A percentile compares a stretch with the other conserved stretches of the same genome.
Evolutionary conservation across 2,888 invertebrate species (phyloP).

Genomic region (Dicyrtoma fusca): DNA sequence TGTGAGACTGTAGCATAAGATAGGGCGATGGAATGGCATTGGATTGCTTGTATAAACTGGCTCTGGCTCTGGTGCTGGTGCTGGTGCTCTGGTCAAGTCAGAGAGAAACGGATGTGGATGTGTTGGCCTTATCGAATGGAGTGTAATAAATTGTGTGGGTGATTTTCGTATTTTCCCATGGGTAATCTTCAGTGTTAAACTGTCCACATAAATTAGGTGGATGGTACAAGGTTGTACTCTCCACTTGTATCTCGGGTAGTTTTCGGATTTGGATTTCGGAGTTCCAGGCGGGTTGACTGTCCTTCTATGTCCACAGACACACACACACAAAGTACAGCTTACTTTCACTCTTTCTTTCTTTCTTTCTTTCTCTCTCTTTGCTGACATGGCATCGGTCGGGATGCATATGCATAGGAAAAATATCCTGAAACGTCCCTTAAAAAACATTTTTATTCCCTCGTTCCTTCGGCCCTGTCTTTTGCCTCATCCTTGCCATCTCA

Average conservation of each 20-base stretch:
- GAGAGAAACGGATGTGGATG: not conserved
- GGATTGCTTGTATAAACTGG: no score
- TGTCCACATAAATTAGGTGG: conserved; percentile 33
- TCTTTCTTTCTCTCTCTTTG: no score
- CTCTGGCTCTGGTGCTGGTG: no score
- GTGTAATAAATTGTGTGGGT: conserved; percentile 28
- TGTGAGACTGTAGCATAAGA: no score
- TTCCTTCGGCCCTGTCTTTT: not conserved
- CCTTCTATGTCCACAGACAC: no score
- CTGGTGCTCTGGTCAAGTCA: not conserved
- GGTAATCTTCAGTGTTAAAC: conserved; percentile 34
- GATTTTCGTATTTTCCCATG: conserved; percentile 36
- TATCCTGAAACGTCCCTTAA: conserved; percentile 1
- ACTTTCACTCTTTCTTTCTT: no score
- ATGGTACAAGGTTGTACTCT: conserved; percentile 27
- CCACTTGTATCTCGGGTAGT: conserved; percentile 1
- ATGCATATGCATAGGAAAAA: not conserved
- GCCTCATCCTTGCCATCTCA: conserved; percentile 12
- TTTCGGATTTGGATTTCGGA: no score
- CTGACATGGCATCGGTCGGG: no score
- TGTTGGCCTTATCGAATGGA: conserved; percentile 22
- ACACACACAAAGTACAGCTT: no score
- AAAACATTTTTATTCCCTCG: not conserved
- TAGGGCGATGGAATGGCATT: no score
- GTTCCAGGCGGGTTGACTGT: no score